Evolutionary conservation across 2,888 invertebrate genomes (phyloP).

Genomic region (Ariolimax columbianus): DNA sequence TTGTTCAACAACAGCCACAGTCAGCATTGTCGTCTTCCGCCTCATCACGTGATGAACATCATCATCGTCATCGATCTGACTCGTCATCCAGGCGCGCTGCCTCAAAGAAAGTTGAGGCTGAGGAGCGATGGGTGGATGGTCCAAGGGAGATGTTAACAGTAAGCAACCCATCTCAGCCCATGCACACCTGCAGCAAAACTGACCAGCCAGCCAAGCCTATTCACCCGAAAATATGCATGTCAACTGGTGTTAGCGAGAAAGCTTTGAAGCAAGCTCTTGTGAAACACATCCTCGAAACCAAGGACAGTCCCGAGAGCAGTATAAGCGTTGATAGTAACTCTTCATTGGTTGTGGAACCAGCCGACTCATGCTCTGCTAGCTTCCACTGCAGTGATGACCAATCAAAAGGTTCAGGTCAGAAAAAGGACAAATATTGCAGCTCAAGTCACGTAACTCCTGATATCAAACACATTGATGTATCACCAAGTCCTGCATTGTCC

Average conservation of each 20-base stretch:
- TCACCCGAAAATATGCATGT: conserved; percentile 31
- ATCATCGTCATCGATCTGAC: conserved; percentile 45
- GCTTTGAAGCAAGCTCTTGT: conserved; percentile 57
- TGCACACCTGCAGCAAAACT: conserved; percentile 56
- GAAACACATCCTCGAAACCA: conserved; percentile 59
- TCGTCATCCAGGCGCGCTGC: conserved; percentile 48
- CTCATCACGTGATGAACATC: neutral
- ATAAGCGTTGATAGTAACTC: conserved; percentile 66
- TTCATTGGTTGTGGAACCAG: conserved; percentile 65
- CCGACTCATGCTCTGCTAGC: conserved; percentile 67
- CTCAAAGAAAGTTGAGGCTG: conserved; percentile 88
- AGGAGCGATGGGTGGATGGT: conserved; percentile 77
- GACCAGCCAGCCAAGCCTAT: conserved; percentile 37
- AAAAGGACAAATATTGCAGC: conserved; percentile 61
- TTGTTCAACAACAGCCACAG: conserved; percentile 53
- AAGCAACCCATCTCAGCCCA: conserved; percentile 43
- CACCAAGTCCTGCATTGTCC: conserved; percentile 43
- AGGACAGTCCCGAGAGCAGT: conserved; percentile 69
- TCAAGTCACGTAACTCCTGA: conserved; percentile 45
- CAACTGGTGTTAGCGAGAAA: conserved; percentile 51
- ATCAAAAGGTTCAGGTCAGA: conserved; percentile 54
- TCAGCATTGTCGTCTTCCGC: conserved; percentile 16
- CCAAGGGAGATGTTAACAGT: conserved; percentile 72
- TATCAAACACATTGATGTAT: conserved; percentile 46
- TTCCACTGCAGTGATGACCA: conserved; percentile 58